Conservation (phyloP, 2,888 invertebrate species). For the Orthosia cruda region DNA sequence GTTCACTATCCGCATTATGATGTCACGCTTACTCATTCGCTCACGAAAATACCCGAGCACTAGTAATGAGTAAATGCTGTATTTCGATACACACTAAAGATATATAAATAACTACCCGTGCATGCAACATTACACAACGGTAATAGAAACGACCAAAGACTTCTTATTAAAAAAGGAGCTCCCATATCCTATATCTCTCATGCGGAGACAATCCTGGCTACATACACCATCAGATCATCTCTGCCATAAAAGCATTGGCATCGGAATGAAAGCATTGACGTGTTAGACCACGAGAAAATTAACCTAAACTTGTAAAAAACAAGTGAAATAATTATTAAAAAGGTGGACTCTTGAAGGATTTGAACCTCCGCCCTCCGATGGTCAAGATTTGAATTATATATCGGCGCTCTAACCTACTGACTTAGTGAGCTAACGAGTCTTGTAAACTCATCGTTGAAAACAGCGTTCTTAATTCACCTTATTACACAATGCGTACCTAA, state of each 20-base stretch:
- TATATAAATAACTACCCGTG: too few relatives aligned
- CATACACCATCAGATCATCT: background rate
- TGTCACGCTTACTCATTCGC: background rate
- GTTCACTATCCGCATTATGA: too few relatives aligned
- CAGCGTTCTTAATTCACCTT: too few relatives aligned
- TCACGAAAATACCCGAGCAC: too few relatives aligned
- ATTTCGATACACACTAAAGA: too few relatives aligned
- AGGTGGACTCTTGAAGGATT: too few relatives aligned
- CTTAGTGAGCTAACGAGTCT: conserved; percentile 35
- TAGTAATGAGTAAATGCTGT: too few relatives aligned
- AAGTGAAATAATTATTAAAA: background rate
- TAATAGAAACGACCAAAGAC: too few relatives aligned
- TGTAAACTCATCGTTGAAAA: background rate
- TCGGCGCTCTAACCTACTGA: conserved; percentile 35
- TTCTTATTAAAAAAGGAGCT: background rate
- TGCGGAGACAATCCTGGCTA: background rate
- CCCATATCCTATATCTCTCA: background rate
- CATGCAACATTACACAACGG: too few relatives aligned
- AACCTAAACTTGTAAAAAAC: background rate
- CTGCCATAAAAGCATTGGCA: too few relatives aligned
- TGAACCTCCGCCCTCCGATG: conserved; percentile 22
- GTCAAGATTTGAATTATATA: conserved; percentile 10
- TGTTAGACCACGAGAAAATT: background rate
- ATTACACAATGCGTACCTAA: too few relatives aligned
- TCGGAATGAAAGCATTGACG: too few relatives aligned